Base-by-base conservation (phyloP, 2,113 vertebrate genomes). In the Cyprinodon tularosa region DNA sequence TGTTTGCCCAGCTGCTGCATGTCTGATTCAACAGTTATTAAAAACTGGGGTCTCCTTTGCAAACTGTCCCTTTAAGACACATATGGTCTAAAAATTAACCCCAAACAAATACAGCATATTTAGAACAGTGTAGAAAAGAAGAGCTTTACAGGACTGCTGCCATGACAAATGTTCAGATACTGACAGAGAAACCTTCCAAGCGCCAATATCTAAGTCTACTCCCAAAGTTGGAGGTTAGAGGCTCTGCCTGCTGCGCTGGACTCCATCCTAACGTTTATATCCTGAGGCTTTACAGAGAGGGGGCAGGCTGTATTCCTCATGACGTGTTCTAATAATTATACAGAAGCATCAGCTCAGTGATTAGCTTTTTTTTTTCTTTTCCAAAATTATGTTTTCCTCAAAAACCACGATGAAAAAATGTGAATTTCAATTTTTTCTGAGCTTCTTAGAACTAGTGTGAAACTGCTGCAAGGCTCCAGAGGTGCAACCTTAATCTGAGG, bases 391-490 rank as follows among this genome's bases (percentile, higher is more conserved):
- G n/a, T 45, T 75, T 75, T 84, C 69, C 89, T 91, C 70, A n/a
- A 89, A 89, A 81, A 82, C 71, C 68, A 80, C 45, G 36, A 68
- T 53, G 42, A 63, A 44, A 80, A 74, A 67, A 29, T 74, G 76
- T 50, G 50, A 68, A 64, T 69, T 73, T 72, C 14, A n/a, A n/a
- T n/a, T n/a, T 42, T 38, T 70, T 82, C 69, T 68, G 59, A 13
- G 12, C 85, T 76, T 71, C 50, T 6, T 14, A 37, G 48, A 81
- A 76, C 39, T 73, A 38, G 44, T 59, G 38, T 72, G 12, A 62
- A 81, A 83, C 77, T 71, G 69, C 91, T 84, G 84, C 74, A 91
- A 91, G 85, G 84, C 87, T 79, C 86, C 80, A 62, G 82, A 88
- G 80, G 89, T 65, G 80, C 69, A 73, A 89, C 74, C 85, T 83